These are phyloP conservation scores for Dastarcus helophoroides DNA, from an alignment of 2,888 invertebrate species.

Conservation along the genomic window DNA sequence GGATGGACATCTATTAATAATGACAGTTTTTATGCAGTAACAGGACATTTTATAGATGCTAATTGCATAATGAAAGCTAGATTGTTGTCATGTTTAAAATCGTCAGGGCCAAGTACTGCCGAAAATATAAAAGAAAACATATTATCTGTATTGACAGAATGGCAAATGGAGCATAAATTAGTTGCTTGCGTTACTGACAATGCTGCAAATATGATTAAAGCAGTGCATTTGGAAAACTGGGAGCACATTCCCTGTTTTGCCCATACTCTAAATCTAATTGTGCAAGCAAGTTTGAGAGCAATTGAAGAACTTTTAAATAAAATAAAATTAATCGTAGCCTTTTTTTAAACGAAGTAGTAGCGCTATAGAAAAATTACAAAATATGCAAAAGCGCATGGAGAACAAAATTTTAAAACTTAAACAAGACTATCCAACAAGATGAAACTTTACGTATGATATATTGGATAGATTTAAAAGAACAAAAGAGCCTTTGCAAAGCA, in stretches of 20 bases:
- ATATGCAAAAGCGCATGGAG: no score
- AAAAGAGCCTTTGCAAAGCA: no score
- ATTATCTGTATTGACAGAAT: background rate
- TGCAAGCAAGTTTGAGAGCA: constrained; percentile 2
- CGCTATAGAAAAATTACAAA: no score
- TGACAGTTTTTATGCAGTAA: constrained; percentile 3
- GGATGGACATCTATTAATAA: constrained; percentile 6
- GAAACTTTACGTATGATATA: no score
- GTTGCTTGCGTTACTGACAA: constrained; percentile 1
- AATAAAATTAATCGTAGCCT: no score
- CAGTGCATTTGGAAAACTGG: constrained; percentile 4
- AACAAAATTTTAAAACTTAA: no score
- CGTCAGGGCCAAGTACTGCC: background rate
- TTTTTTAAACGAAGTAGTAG: no score
- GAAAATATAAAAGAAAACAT: constrained; percentile 1
- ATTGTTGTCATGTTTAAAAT: background rate
- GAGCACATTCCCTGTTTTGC: constrained; percentile 5
- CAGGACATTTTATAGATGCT: constrained; percentile 2
- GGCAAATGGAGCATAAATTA: constrained; percentile 1
- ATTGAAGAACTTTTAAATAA: background rate
- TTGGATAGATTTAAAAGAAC: no score
- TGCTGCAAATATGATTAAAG: constrained; percentile 6
- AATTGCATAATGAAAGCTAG: constrained; percentile 1
- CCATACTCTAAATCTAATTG: constrained; percentile 4
- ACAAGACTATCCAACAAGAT: no score